A percentile compares a stretch with the other conserved stretches of the same genome.
Conservation (phyloP, 1,140 invertebrate species). For the Matsumurasca onukii region DNA sequence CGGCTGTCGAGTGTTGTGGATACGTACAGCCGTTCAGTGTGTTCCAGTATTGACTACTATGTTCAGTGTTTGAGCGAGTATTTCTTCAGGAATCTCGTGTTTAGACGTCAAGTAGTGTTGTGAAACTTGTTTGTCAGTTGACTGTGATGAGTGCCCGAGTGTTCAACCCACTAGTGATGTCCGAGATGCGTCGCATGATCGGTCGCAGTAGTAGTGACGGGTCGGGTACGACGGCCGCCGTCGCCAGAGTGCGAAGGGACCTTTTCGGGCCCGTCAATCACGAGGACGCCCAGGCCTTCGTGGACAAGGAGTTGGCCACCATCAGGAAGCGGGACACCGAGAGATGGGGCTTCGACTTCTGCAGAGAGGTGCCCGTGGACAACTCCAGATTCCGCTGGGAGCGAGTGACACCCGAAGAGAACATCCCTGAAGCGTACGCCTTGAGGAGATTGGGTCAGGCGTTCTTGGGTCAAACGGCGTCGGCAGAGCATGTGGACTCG, state of each 20-base stretch:
- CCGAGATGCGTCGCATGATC: conserved; percentile 49
- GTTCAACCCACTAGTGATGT: conserved; percentile 53
- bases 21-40: not conserved
- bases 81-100: no score
- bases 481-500: not conserved
- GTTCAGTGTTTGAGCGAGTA: not conserved
- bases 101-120: conserved; percentile 1
- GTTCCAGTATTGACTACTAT: not conserved
- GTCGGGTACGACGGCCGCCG: conserved; percentile 39
- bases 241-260: conserved; percentile 51
- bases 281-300: conserved; percentile 50
- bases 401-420: conserved; percentile 44
- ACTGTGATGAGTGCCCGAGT: conserved; percentile 52
- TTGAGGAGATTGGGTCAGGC: conserved; percentile 50
- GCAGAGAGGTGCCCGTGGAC: conserved; percentile 46
- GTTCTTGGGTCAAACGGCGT: conserved; percentile 46
- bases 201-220: conserved; percentile 41
- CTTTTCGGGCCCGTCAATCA: conserved; percentile 57
- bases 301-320: conserved; percentile 49
- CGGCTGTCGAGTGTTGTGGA: not conserved
- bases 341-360: conserved; percentile 55
- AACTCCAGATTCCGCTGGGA: conserved; percentile 51
- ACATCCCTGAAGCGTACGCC: conserved; percentile 52
- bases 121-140: conserved; percentile 10
- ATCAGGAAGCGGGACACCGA: conserved; percentile 50